Conservation (phyloP, 2,113 vertebrate species). For the Indicator maculatus region DNA sequence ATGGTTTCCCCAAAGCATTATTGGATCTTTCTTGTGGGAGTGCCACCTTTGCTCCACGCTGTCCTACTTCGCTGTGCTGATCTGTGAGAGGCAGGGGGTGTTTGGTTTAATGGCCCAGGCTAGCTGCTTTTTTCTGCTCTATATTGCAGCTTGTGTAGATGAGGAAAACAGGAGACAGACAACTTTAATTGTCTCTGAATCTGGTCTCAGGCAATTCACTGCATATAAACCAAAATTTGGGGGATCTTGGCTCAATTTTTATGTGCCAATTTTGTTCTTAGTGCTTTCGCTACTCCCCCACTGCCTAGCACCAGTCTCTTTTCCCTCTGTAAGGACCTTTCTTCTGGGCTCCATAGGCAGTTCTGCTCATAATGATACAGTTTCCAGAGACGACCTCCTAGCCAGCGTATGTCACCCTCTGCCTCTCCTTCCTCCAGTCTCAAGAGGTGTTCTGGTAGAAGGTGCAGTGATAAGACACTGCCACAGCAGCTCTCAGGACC, state of each 20-base stretch:
- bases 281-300: neutral
- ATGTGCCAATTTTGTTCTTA: neutral
- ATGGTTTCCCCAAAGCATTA: neutral
- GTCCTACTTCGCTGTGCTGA: neutral
- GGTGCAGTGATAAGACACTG: accelerated
- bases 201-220: neutral
- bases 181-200: neutral
- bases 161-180: neutral
- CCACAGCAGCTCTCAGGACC: neutral
- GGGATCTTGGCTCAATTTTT: neutral
- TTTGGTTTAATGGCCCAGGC: neutral
- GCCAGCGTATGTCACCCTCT: neutral
- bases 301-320: neutral
- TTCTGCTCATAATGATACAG: neutral
- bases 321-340: neutral
- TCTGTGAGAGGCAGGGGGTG: neutral
- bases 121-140: neutral
- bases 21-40: neutral
- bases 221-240: neutral
- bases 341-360: neutral
- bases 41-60: neutral
- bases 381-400: neutral
- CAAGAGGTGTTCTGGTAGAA: neutral
- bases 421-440: neutral
- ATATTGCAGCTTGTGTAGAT: neutral